phyloP scores from a whole-genome alignment of 2,797 vertebrate genomes.

The Hozukius guyotensis region DNA sequence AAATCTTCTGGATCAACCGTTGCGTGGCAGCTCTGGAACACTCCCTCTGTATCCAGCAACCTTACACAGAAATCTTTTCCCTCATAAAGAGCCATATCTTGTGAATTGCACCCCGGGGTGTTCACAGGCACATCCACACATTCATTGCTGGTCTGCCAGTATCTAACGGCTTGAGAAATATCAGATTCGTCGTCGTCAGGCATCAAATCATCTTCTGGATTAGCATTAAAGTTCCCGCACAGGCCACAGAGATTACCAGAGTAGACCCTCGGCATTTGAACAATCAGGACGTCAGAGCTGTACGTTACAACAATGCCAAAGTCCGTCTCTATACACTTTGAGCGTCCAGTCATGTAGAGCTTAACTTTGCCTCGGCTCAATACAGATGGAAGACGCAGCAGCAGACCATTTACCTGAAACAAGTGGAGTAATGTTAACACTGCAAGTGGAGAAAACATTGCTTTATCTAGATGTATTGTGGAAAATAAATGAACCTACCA shows the following conservation, averaged over 20 bases:
- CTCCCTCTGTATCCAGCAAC: constrained; percentile 36
- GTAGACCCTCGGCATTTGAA: constrained; percentile 68
- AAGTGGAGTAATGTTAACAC: neutral
- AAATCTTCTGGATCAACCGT: constrained; percentile 29
- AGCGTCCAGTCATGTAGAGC: constrained; percentile 66
- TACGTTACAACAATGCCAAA: constrained; percentile 66
- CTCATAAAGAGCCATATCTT: constrained; percentile 31
- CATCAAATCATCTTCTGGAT: constrained; percentile 43
- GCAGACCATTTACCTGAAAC: constrained; percentile 48
- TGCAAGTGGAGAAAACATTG: neutral
- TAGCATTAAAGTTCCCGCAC: constrained; percentile 55
- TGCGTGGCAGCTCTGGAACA: constrained; percentile 42
- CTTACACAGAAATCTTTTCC: constrained; percentile 21
- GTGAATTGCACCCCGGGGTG: neutral
- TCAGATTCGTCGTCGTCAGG: neutral
- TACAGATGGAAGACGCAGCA: constrained; percentile 28
- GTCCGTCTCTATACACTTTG: constrained; percentile 57
- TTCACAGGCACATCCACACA: constrained; percentile 24
- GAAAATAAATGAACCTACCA: constrained; percentile 18
- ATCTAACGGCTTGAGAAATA: constrained; percentile 9
- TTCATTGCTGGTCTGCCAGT: constrained; percentile 14
- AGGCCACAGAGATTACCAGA: constrained; percentile 73
- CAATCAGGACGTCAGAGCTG: constrained; percentile 48
- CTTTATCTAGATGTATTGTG: neutral
- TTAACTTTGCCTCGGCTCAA: constrained; percentile 55